Percentiles rank a stretch among this genome's conserved stretches.
Evolutionary conservation across 2,888 invertebrate species (phyloP).

Genomic region (Uloborus plumipes): DNA sequence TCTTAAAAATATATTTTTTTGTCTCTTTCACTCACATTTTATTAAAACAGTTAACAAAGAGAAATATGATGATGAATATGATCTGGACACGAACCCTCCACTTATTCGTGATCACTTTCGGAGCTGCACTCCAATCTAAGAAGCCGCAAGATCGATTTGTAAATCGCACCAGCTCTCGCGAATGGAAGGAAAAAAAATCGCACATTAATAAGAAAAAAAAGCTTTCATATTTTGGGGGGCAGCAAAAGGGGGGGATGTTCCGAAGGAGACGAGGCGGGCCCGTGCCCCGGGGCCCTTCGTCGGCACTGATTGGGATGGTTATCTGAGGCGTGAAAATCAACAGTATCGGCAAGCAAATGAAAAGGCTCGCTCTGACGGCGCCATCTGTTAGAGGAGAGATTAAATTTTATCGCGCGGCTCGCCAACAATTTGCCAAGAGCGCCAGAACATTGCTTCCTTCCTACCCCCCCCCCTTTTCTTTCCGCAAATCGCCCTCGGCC

Average conservation of each 20-base stretch:
- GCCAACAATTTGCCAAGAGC: constrained; percentile 23
- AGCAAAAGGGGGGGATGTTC: background rate
- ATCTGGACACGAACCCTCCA: no score
- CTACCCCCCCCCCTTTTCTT: constrained; percentile 11
- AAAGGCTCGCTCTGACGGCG: constrained; percentile 64
- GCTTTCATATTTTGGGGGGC: no score
- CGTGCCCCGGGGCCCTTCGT: constrained; percentile 30
- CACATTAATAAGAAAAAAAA: no score
- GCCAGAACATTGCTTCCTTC: constrained; percentile 20
- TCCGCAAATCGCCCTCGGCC: constrained; percentile 4
- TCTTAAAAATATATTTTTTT: no score
- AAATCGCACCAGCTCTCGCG: no score
- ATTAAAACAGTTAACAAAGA: no score
- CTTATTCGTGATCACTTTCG: no score
- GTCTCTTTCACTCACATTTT: no score
- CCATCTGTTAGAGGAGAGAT: constrained; percentile 64
- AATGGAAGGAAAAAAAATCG: no score
- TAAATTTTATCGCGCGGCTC: constrained; percentile 62
- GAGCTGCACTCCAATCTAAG: no score
- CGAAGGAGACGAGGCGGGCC: constrained; percentile 45
- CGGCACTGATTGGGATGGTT: constrained; percentile 65
- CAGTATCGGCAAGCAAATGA: constrained; percentile 66
- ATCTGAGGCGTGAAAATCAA: constrained; percentile 67
- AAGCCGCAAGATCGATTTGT: no score
- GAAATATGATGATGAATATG: no score